Evolutionary conservation across 1,140 invertebrate genomes (phyloP).

Genomic region (Musca vetustissima): DNA sequence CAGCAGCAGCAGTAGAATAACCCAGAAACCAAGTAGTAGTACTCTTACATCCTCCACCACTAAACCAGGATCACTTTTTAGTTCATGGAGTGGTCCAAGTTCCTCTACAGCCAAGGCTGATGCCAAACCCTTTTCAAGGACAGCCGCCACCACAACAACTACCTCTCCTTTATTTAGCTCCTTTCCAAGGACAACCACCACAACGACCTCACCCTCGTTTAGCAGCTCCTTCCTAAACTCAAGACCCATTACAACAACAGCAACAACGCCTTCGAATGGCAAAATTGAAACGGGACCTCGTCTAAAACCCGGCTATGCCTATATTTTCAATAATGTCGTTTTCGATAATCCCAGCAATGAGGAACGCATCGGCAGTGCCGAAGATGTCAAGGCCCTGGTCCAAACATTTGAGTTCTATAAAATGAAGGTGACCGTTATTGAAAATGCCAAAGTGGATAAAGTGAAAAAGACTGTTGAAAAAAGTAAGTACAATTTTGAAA

Average conservation of each 20-base stretch:
- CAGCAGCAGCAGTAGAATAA: neutral
- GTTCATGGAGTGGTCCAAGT: neutral
- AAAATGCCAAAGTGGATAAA: constrained; percentile 39
- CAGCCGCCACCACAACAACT: neutral
- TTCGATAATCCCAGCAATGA: constrained; percentile 40
- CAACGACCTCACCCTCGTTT: neutral
- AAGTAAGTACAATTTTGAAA: constrained; percentile 34
- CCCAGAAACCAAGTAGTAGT: neutral
- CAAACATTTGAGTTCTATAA: constrained; percentile 38
- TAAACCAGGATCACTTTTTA: neutral
- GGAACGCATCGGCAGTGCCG: constrained; percentile 37
- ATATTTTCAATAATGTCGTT: constrained; percentile 47
- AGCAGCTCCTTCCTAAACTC: neutral
- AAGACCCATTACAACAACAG: neutral
- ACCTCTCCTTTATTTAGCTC: neutral
- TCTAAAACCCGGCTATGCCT: constrained; percentile 42
- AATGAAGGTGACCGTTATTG: constrained; percentile 39
- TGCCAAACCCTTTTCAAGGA: neutral
- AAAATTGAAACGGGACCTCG: constrained; percentile 22
- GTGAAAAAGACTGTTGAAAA: constrained; percentile 34
- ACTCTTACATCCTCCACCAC: neutral
- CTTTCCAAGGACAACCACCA: neutral
- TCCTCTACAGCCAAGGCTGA: neutral
- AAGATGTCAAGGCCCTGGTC: constrained; percentile 40
- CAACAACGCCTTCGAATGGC: neutral